Conservation (phyloP, 2,113 vertebrate species). For the Clupea harengus region DNA sequence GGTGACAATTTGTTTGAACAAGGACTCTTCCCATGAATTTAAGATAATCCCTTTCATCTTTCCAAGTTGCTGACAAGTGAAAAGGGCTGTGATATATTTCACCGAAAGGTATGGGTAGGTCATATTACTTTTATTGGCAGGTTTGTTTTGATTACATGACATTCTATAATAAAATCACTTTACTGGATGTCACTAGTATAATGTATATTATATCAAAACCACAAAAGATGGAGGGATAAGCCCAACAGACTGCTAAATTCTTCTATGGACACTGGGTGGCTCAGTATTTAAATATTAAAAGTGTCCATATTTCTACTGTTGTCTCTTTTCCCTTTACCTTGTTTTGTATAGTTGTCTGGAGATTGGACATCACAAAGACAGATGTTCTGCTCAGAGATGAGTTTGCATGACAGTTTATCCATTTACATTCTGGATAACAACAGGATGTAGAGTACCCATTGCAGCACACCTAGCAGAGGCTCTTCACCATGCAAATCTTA, state of each 20-base stretch:
- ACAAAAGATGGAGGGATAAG: neutral
- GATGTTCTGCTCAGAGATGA: neutral
- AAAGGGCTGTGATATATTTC: neutral
- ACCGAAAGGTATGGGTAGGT: neutral
- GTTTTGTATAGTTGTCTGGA: neutral
- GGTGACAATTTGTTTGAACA: too few species aligned
- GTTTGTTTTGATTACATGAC: neutral
- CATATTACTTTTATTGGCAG: neutral
- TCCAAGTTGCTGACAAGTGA: neutral
- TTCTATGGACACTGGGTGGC: neutral
- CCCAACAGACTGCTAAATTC: neutral
- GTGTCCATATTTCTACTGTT: neutral
- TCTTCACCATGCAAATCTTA: neutral
- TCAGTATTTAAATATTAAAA: neutral
- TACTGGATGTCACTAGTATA: neutral
- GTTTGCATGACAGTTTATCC: neutral
- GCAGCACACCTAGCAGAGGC: neutral
- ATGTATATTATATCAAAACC: neutral
- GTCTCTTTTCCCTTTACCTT: neutral
- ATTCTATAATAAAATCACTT: neutral
- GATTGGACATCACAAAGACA: neutral
- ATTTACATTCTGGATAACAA: neutral
- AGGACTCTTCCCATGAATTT: neutral
- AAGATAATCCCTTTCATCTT: neutral
- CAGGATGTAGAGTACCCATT: neutral